Evolutionary conservation across 1,140 invertebrate genomes (phyloP).

Genomic region (Thaumatotibia leucotreta): DNA sequence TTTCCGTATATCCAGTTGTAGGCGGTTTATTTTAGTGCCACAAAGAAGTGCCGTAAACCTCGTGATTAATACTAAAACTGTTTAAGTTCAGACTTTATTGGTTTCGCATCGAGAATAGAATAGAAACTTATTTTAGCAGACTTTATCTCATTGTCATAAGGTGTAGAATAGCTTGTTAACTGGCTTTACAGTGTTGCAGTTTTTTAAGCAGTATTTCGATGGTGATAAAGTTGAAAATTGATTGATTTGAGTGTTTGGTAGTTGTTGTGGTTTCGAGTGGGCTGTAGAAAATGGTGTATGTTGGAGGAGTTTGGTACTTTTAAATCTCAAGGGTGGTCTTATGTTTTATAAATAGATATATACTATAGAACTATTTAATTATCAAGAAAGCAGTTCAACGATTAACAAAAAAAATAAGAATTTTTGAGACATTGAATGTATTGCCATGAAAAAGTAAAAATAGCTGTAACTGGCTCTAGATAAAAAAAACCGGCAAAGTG

Average conservation of each 20-base stretch:
- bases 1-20: not conserved
- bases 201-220: not conserved
- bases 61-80: slow-evolving; percentile 11
- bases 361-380: not conserved
- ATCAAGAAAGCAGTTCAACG: no score
- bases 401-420: no score
- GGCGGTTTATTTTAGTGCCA: slow-evolving; percentile 13
- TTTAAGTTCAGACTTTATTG: not conserved
- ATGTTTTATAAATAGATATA: not conserved
- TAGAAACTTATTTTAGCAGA: not conserved
- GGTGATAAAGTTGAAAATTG: not conserved
- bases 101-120: not conserved
- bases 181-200: not conserved
- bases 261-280: not conserved
- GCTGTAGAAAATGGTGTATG: not conserved
- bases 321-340: not conserved
- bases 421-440: no score
- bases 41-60: slow-evolving; percentile 11
- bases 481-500: no score
- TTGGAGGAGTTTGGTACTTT: not conserved
- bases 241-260: not conserved
- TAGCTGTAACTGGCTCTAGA: no score
- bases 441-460: no score
- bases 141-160: not conserved
- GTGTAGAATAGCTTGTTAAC: not conserved